Evolutionary conservation across 2,113 vertebrate genomes (phyloP), one percentile per base, ranked within the genome.

Genomic region (Oophaga pumilio): DNA sequence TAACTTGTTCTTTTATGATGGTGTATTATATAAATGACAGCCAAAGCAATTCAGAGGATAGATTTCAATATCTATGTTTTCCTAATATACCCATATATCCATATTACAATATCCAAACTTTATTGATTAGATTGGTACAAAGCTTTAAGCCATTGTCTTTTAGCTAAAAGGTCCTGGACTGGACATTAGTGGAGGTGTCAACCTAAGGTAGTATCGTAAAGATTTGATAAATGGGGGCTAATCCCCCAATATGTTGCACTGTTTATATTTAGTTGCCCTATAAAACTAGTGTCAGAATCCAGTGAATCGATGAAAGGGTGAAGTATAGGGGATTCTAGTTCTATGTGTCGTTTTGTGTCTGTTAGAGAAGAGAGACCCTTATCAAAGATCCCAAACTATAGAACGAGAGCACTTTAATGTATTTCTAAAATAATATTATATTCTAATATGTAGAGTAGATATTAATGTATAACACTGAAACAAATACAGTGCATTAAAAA

Each of bases 401-500:
- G 60, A 82, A 66, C 60, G 64, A 50, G 60, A 82, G 80, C 79
- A 82, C 80, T 82, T 82, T 68, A 82, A 13, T 82, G 80, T 82
- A 82, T 82, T 50, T 68, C 80, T 82, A 52, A 12, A 66, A 82
- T 17, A n/a, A 68, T 8, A 49, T 68, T 82, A 79, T 79, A 64
- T 66, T 66, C 33, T 82, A 64, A 50, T 82, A 82, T 24, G 60
- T 82, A 82, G 60, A 66, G 43, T 82, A 66, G 80, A 68, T 52
- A 82, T 66, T 68, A 24, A 68, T 82, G 80, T 82, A 66, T 68
- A 82, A 66, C 78, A 80, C 56, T 80, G 17, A 49, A 50, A 15
- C 15, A 49, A 20, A 66, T 82, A 43, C 60, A 33, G 62, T 82
- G 13, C 20, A 43, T 8, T 2, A 49, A 53, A n/a, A 33, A 82